phyloP scores from a whole-genome alignment of 2,888 invertebrate genomes.

The Periphyllus acericola region DNA sequence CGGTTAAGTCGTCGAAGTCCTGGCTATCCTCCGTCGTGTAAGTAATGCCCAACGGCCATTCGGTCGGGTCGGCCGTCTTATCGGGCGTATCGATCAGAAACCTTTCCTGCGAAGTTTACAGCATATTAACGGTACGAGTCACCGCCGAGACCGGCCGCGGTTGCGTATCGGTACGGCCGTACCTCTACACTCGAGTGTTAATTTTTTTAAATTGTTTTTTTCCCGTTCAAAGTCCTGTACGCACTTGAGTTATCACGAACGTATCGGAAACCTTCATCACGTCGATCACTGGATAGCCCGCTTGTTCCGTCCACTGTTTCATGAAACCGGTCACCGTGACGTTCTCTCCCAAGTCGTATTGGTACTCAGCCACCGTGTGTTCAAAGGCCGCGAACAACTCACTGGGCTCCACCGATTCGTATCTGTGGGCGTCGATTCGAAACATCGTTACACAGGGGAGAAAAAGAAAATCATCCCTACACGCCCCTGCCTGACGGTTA shows the following conservation, averaged over 20 bases:
- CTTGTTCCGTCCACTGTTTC: slow-evolving; percentile 79
- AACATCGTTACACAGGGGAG: not conserved
- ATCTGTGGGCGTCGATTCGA: slow-evolving; percentile 11
- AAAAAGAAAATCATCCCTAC: not conserved
- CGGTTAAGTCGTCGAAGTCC: slow-evolving; percentile 63
- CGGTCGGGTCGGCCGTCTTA: not conserved
- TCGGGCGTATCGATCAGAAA: slow-evolving; percentile 34
- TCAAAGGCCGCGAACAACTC: slow-evolving; percentile 59
- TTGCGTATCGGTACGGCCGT: not conserved
- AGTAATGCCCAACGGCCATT: slow-evolving; percentile 75
- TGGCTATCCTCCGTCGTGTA: slow-evolving; percentile 67
- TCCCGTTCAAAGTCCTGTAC: not conserved
- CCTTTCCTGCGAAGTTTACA: slow-evolving; percentile 22
- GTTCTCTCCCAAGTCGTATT: not conserved
- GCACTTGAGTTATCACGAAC: slow-evolving; percentile 70
- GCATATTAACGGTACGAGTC: too few species aligned
- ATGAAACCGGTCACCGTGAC: slow-evolving; percentile 72
- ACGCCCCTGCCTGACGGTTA: too few species aligned
- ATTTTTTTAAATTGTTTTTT: too few species aligned
- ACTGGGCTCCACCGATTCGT: slow-evolving; percentile 53
- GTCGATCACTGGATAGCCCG: slow-evolving; percentile 76
- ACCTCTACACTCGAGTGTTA: not conserved
- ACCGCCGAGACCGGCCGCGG: not conserved
- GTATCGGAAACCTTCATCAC: slow-evolving; percentile 69
- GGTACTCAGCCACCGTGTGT: slow-evolving; percentile 68